Evolutionary conservation across 2,113 vertebrate genomes (phyloP), one percentile per base, ranked within the genome.

Genomic region (Australoheros scitulus): DNA sequence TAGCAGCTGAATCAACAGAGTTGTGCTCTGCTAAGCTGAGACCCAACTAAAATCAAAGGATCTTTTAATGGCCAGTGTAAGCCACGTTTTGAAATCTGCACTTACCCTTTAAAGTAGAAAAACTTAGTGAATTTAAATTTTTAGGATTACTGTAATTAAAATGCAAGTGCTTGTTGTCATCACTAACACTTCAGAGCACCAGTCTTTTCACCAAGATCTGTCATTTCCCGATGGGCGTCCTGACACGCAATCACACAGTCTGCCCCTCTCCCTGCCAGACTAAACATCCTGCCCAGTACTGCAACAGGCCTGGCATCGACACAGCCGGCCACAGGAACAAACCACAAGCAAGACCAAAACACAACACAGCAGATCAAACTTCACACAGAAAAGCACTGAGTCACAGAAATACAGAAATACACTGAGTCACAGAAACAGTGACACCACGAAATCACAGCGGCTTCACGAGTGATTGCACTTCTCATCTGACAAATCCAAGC

Each of bases 251-350:
- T 85, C 83, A 84, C 84, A 38, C 81, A 86, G 83, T 43, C 43
- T 86, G 84, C 83, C 86, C 34, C 79, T 80, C 72, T 86, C 76
- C 20, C 65, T 64, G 80, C 64, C 92, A 94, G 95, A 95, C 95
- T 95, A 95, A 96, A 96, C 95, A 95, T 94, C 94, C 94, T 94
- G 93, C 91, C 89, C 86, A 38, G 80, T 75, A 68, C 85, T 79
- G 60, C 3, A 81, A 72, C 65, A 76, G 79, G 56, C 79, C 79
- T 85, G 88, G 85, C 87, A 86, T 85, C 47, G 5, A 77, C 79
- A n/a, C n/a, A 32, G 55, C 26, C 6, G 3, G 57, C 68, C 79
- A 52, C 79, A 36, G 70, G 26, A 87, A 65, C 41, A 26, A 24
- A 85, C 74, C 80, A 24, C 77, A 52, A 81, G 24, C 63, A 77